Evolutionary conservation across 2,113 vertebrate genomes (phyloP).

Genomic region (human): GRCh38 chr5:92697501-92698000

Average conservation of each 20-base stretch:
- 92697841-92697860: conserved; percentile 23
- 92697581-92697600: background rate
- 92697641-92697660: background rate
- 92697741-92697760: background rate
- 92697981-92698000: background rate
- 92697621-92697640: background rate
- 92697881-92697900: background rate
- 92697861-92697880: background rate
- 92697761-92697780: background rate
- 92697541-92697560: background rate
- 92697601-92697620: background rate
- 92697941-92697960: background rate
- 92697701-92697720: background rate
- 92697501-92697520: background rate
- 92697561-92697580: background rate
- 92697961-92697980: background rate
- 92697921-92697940: background rate
- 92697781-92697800: conserved; percentile 1
- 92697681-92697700: background rate
- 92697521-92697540: background rate
- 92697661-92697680: background rate
- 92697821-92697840: background rate
- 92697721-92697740: background rate
- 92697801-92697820: background rate
- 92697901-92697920: background rate